Evolutionary conservation across 2,888 invertebrate species (phyloP).

Genomic region (Drosophila borborema): DNA sequence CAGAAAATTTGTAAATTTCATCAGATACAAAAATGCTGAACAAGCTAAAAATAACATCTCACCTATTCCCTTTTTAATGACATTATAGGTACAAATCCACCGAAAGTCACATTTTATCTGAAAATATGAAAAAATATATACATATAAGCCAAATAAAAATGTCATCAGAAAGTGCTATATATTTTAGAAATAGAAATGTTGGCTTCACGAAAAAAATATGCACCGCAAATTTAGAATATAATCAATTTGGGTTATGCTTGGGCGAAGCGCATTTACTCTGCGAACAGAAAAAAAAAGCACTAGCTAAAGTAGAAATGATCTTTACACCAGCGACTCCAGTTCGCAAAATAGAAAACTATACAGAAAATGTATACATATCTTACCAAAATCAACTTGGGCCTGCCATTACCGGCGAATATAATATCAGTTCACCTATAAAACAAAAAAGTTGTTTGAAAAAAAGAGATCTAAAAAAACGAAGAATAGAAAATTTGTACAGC

Average conservation of each 20-base stretch:
- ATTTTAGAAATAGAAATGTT: conserved; percentile 36
- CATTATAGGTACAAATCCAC: background rate
- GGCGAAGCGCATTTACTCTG: conserved; percentile 74
- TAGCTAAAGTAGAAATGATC: conserved; percentile 79
- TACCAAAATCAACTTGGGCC: conserved; percentile 43
- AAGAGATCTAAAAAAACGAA: background rate
- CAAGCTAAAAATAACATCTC: background rate
- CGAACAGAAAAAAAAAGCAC: conserved; percentile 83
- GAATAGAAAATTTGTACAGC: conserved; percentile 6
- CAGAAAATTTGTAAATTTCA: conserved; percentile 80
- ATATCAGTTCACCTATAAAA: conserved; percentile 54
- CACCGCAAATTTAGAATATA: conserved; percentile 79
- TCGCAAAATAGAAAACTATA: conserved; percentile 46
- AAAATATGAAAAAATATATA: conserved; percentile 1
- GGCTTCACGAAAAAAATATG: conserved; percentile 78
- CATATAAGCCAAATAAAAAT: background rate
- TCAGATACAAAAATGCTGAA: conserved; percentile 50
- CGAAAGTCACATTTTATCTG: conserved; percentile 20
- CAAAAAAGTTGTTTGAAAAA: background rate
- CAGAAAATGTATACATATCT: conserved; percentile 18
- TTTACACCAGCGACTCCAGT: conserved; percentile 83
- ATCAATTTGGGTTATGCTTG: conserved; percentile 84
- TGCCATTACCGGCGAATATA: background rate
- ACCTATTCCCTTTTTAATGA: conserved; percentile 7
- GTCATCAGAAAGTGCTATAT: background rate